Conservation (phyloP, 2,113 vertebrate genomes). For the Pipra filicauda region DNA sequence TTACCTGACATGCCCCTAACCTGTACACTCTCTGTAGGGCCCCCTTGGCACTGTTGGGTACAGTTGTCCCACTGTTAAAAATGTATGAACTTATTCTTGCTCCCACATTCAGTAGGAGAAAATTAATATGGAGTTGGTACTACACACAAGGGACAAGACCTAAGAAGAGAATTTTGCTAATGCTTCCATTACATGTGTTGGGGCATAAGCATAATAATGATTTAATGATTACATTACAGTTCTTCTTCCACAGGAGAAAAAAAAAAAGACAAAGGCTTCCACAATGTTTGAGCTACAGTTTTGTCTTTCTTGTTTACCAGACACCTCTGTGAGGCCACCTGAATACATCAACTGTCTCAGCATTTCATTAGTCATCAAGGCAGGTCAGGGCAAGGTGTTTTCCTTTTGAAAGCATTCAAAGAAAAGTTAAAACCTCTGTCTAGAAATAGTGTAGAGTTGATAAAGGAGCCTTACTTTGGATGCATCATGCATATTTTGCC, state of each 20-base stretch:
- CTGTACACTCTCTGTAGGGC: background rate
- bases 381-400: background rate
- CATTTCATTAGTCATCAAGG: background rate
- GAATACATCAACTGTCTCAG: background rate
- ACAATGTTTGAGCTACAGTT: background rate
- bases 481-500: background rate
- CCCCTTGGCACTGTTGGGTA: background rate
- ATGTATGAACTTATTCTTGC: background rate
- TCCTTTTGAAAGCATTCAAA: background rate
- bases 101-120: background rate
- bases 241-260: background rate
- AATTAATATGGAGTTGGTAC: background rate
- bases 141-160: background rate
- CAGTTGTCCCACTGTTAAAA: background rate
- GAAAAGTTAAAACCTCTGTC: background rate
- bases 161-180: background rate
- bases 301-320: background rate
- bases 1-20: rapidly evolving
- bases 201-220: background rate
- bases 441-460: background rate
- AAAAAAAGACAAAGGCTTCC: background rate
- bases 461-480: background rate
- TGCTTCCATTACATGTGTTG: background rate
- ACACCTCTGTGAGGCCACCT: background rate
- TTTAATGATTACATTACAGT: background rate